These are phyloP conservation scores for Tachysurus fulvidraco DNA, from an alignment of 2,113 vertebrate genomes.

Conservation along the genomic window DNA sequence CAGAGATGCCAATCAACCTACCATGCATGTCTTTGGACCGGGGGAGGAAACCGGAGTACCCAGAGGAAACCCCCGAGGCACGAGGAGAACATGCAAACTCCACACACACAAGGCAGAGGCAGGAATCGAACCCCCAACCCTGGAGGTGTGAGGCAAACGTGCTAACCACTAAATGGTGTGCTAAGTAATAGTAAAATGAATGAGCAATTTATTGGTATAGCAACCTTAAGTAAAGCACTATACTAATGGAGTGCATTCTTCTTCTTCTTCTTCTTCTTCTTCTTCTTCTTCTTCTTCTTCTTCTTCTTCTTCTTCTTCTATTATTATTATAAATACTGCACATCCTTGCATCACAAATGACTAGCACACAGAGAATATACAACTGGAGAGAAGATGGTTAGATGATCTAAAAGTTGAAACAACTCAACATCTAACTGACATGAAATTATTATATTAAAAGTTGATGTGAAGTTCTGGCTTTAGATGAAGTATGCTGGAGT, in stretches of 20 bases:
- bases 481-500: not conserved
- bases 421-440: not conserved
- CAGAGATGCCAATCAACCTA: too few relatives aligned
- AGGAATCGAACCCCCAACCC: too few relatives aligned
- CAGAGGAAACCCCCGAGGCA: too few relatives aligned
- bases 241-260: not conserved
- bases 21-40: too few relatives aligned
- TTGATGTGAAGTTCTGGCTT: not conserved
- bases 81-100: too few relatives aligned
- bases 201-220: not conserved
- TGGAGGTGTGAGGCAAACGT: too few relatives aligned
- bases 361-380: constrained; percentile 35
- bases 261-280: not conserved
- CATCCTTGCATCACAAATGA: constrained; percentile 51
- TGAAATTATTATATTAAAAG: not conserved
- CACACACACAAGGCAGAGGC: too few relatives aligned
- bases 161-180: too few relatives aligned
- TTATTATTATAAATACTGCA: not conserved
- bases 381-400: not conserved
- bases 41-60: too few relatives aligned
- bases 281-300: not conserved
- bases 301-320: not conserved
- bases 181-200: too few relatives aligned
- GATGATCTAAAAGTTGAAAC: not conserved
- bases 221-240: not conserved